Base-by-base conservation (phyloP, 64 coral and sea anemone genomes). In the Trachythela sp. region DNA sequence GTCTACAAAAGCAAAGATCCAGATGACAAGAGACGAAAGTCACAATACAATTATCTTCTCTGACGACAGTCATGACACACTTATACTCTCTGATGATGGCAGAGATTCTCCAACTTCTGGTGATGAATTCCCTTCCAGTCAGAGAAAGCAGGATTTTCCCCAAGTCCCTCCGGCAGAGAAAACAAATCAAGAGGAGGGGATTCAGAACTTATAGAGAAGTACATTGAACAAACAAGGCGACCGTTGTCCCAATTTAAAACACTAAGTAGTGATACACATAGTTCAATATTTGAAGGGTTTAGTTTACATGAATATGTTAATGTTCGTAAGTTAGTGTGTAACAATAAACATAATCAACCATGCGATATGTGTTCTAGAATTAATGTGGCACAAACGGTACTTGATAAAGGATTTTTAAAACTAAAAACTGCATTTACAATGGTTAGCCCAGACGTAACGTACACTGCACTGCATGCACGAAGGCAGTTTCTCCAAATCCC, bases 401-500 rank as follows among this genome's bases (percentile, higher is more conserved):
- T 33, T 84, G 77, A 92, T 92, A 39, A 48, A 31, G 83, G 87
- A 11, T 92, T 48, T 54, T 88, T 92, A 8, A 48, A 42, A 48
- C 26, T 92, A 31, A 92, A 88, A 43, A 86, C 83, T 88, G 91
- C 91, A 9, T 92, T 92, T 41, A 0, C 48, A 71, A 88, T 88
- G 33, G 83, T 49, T 33, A 89, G 13, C 64, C 91, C 91, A 50
- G 54, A 54, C 20, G 86, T 88, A n/a, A 92, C 87, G 18, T 92
- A 89, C 4, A 92, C 83, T 54, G 15, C 92, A 72, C 64, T 20
- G 22, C 76, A 93, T 93, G 84, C 92, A 29, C 88, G 85, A 89
- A 89, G 92, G 49, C 89, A 93, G 24, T 71, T 93, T 2, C 48
- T 93, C 3, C 92, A 93, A 40, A 75, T 93, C 32, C 92, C 92